Percentiles rank a stretch among this genome's conserved stretches.
phyloP scores from a whole-genome alignment of 2,797 vertebrate genomes.

The Nasua narica region DNA sequence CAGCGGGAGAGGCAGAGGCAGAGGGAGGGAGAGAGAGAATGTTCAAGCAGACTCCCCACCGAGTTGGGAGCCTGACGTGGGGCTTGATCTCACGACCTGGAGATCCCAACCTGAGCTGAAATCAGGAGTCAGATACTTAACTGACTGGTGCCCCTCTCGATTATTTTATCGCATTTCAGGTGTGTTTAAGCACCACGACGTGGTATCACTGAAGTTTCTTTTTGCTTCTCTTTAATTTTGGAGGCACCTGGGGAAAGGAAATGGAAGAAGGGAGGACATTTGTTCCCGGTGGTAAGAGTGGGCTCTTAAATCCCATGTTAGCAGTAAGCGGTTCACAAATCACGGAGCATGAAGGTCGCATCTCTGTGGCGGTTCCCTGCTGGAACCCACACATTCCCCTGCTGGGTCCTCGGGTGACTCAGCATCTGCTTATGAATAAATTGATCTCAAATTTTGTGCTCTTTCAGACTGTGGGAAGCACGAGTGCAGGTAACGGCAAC shows the following conservation, averaged over 20 bases:
- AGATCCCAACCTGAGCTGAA: neutral
- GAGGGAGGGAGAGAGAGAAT: neutral
- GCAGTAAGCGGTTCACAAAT: neutral
- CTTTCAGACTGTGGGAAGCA: neutral
- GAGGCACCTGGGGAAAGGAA: neutral
- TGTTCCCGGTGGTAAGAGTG: neutral
- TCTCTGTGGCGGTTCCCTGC: neutral
- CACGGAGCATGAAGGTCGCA: neutral
- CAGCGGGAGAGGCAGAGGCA: neutral
- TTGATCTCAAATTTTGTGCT: neutral
- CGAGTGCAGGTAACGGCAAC: fast-evolving
- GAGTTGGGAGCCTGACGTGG: neutral
- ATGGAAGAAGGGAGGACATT: fast-evolving
- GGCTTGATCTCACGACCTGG: neutral
- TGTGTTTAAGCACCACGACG: too few species aligned
- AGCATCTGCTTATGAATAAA: neutral
- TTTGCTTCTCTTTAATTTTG: neutral
- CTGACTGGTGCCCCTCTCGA: neutral
- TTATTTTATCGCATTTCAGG: neutral
- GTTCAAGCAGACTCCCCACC: neutral
- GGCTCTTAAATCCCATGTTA: neutral
- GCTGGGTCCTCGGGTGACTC: neutral
- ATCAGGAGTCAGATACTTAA: neutral
- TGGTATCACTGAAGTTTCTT: neutral
- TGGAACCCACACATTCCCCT: neutral